These are phyloP conservation scores for Stomatorhinus walkeri DNA, from an alignment of 2,797 vertebrate genomes.

Conservation along the genomic window DNA sequence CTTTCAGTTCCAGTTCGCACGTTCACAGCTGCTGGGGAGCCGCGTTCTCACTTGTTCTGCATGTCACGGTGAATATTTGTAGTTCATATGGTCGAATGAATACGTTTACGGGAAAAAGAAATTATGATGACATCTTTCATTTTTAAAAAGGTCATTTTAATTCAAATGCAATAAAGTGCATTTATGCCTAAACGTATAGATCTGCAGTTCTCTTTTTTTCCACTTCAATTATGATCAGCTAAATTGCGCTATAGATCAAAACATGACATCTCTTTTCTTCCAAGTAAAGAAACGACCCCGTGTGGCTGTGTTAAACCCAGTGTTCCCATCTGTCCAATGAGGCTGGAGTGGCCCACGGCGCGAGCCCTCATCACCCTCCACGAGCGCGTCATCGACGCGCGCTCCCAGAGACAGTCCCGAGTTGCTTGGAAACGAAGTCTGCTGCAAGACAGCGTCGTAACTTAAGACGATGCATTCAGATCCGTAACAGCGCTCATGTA, in stretches of 20 bases:
- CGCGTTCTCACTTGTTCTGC: neutral
- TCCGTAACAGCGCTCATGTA: neutral
- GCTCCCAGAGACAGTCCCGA: conserved; percentile 29
- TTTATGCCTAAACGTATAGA: neutral
- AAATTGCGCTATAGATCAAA: conserved; percentile 1
- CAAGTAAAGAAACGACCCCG: neutral
- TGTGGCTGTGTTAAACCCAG: conserved; percentile 6
- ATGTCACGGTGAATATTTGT: neutral
- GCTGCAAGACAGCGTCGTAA: conserved; percentile 30
- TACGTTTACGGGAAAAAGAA: neutral
- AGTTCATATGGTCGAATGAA: neutral
- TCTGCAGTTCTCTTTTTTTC: neutral
- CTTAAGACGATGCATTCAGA: conserved; percentile 31
- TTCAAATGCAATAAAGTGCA: neutral
- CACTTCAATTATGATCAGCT: neutral
- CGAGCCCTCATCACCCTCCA: neutral
- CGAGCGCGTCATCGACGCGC: neutral
- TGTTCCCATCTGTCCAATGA: conserved; percentile 28
- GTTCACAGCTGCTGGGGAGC: neutral
- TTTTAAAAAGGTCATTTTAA: neutral
- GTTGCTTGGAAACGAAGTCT: conserved; percentile 37
- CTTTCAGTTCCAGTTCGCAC: neutral
- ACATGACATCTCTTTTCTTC: neutral
- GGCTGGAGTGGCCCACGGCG: conserved; percentile 28
- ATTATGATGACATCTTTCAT: neutral